These are phyloP conservation scores for Platichthys flesus DNA, from an alignment of 2,113 vertebrate genomes.

Conservation along the genomic window DNA sequence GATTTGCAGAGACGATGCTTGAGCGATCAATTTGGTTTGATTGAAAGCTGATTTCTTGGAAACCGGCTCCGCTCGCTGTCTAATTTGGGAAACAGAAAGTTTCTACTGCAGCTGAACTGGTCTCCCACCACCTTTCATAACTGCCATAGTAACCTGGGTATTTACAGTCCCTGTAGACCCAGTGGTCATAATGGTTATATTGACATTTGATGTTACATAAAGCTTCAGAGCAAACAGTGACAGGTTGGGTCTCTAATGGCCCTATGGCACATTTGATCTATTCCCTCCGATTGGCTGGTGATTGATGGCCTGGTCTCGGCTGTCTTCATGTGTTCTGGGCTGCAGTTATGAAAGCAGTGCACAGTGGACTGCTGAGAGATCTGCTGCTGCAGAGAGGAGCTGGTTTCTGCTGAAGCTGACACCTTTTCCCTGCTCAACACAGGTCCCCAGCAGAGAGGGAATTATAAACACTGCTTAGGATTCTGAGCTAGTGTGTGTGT, in stretches of 20 bases:
- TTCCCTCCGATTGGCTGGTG: slow-evolving; percentile 22
- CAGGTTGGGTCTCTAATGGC: not conserved
- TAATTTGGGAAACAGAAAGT: not conserved
- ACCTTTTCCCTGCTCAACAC: slow-evolving; percentile 28
- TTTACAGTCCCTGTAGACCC: not conserved
- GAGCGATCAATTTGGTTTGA: slow-evolving; percentile 10
- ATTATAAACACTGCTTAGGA: slow-evolving; percentile 10
- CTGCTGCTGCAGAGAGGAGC: slow-evolving; percentile 9
- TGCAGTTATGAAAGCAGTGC: slow-evolving; percentile 41
- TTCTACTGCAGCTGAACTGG: not conserved
- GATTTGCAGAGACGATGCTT: slow-evolving; percentile 19
- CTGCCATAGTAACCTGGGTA: not conserved
- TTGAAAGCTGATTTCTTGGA: slow-evolving; percentile 1
- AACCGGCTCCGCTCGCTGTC: slow-evolving; percentile 3
- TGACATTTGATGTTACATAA: not conserved
- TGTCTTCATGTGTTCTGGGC: slow-evolving; percentile 27
- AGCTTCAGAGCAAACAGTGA: not conserved
- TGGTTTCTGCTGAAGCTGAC: slow-evolving; percentile 36
- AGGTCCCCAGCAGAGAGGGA: not conserved
- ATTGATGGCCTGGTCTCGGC: slow-evolving; percentile 27
- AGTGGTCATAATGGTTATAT: not conserved
- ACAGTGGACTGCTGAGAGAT: slow-evolving; percentile 30
- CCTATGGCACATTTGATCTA: not conserved
- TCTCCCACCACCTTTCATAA: not conserved
- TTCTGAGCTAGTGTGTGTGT: not conserved